Percentiles rank a stretch among this genome's conserved stretches.
These are phyloP conservation scores for Clivina fossor DNA, from an alignment of 2,888 invertebrate species.

Conservation along the genomic window DNA sequence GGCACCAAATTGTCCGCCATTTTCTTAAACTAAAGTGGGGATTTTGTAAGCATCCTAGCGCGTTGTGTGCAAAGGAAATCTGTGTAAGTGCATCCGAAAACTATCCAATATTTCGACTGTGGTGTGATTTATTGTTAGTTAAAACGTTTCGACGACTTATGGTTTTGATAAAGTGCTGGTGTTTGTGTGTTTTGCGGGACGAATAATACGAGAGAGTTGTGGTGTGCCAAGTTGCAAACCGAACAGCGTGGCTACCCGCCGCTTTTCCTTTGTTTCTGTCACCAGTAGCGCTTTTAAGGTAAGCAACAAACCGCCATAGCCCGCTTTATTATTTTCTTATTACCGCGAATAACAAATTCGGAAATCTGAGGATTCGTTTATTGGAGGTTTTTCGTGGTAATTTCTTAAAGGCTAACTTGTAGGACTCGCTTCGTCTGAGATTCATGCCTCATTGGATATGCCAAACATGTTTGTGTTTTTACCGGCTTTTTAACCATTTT, in stretches of 20 bases:
- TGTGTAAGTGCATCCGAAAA: conserved; percentile 51
- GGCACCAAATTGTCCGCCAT: conserved; percentile 52
- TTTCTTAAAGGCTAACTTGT: conserved; percentile 25
- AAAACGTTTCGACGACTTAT: conserved; percentile 43
- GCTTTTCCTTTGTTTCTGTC: conserved; percentile 56
- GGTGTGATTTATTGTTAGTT: conserved; percentile 44
- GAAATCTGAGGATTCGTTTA: conserved; percentile 24
- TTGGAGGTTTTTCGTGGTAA: conserved; percentile 7
- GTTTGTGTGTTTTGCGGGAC: conserved; percentile 49
- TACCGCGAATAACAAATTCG: conserved; percentile 33
- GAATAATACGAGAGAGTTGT: conserved; percentile 49
- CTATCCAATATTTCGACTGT: conserved; percentile 47
- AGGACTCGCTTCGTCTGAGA: conserved; percentile 26
- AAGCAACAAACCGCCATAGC: conserved; percentile 43
- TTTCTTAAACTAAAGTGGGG: conserved; percentile 54
- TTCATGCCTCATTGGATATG: conserved; percentile 42
- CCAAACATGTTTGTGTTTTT: conserved; percentile 48
- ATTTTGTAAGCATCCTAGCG: conserved; percentile 52
- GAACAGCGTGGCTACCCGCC: conserved; percentile 55
- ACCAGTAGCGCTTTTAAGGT: conserved; percentile 51
- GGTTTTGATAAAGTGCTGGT: conserved; percentile 46
- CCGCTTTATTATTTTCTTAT: conserved; percentile 20
- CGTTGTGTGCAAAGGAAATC: conserved; percentile 51
- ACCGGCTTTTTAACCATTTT: conserved; percentile 45
- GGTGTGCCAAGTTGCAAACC: conserved; percentile 49